Evolutionary conservation across 2,113 vertebrate genomes (phyloP).

Genomic region (Aspidoscelis tigris): DNA sequence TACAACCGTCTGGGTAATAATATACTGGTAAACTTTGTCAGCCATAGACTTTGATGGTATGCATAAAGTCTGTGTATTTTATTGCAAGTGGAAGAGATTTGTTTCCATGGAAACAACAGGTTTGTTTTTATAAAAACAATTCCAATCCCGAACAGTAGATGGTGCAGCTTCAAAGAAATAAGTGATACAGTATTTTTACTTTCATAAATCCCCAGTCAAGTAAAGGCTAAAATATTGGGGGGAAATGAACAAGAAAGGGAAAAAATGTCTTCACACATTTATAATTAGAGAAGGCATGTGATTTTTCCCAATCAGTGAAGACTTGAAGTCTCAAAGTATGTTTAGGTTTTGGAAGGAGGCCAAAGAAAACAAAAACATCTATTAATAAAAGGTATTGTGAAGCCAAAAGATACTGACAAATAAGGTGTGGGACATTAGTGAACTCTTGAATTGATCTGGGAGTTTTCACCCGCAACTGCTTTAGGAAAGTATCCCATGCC

Average conservation of each 20-base stretch:
- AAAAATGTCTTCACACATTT: not conserved
- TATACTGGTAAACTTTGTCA: not conserved
- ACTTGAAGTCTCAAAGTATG: not conserved
- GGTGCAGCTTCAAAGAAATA: not conserved
- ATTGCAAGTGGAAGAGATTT: not conserved
- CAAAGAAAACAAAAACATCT: not conserved
- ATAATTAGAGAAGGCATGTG: not conserved
- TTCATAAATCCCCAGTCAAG: not conserved
- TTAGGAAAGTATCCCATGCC: too few relatives aligned
- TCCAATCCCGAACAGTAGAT: not conserved
- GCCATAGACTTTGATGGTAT: not conserved
- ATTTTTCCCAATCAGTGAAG: not conserved
- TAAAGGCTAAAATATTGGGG: not conserved
- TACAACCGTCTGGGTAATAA: not conserved
- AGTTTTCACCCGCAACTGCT: too few relatives aligned
- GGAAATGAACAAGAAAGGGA: not conserved
- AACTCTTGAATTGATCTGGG: too few relatives aligned
- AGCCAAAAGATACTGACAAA: too few relatives aligned
- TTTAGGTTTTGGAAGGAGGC: not conserved
- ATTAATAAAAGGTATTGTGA: too few relatives aligned
- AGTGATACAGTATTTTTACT: not conserved
- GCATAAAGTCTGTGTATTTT: not conserved
- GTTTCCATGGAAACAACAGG: slow-evolving; percentile 30
- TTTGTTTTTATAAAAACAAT: not conserved
- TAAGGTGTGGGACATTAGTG: too few relatives aligned